Evolutionary conservation across 2,113 vertebrate genomes (phyloP), one percentile per base, ranked within the genome.

Genomic region (Nothobranchius kuhntae): DNA sequence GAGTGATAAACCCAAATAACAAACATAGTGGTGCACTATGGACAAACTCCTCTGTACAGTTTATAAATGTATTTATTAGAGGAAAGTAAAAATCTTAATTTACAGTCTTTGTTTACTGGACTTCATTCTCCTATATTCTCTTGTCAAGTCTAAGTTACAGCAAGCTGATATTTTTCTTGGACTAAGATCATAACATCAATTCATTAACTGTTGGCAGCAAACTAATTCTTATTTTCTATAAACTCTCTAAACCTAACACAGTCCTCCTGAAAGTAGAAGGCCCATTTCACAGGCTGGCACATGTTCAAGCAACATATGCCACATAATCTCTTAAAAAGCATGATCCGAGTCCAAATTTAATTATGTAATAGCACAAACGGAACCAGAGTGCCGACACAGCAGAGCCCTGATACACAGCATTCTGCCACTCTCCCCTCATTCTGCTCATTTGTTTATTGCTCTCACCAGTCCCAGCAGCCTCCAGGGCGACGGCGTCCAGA

Each of bases 301-400:
- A 68, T 86, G 89, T 94, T 96, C 96, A 96, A 96, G 94, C 91
- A 94, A 93, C 95, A 96, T 95, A 95, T 95, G 95, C 94, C 94
- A 91, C 94, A 95, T 96, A 96, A 98, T 97, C 96, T 96, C 95
- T 95, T 96, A 95, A 96, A 96, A 97, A 69, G 91, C 89, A 78
- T 88, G 89, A 93, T 94, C 94, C 94, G 91, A 94, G 93, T 93
- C 95, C 92, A 95, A 87, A 95, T 95, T 94, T 96, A 96, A 98
- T 98, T 96, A 96, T 93, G 93, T 95, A 95, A 96, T 93, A 95
- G 95, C 95, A 92, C 92, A 95, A 96, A 97, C 93, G 91, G 93
- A 96, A 96, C 96, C 95, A 95, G 90, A 93, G 85, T 91, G 93
- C 92, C 91, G 93, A 95, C 94, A 92, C 94, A 95, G 94, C 93